These are phyloP conservation scores for Ptyas mucosa DNA, from an alignment of 2,113 vertebrate genomes.

Conservation along the genomic window DNA sequence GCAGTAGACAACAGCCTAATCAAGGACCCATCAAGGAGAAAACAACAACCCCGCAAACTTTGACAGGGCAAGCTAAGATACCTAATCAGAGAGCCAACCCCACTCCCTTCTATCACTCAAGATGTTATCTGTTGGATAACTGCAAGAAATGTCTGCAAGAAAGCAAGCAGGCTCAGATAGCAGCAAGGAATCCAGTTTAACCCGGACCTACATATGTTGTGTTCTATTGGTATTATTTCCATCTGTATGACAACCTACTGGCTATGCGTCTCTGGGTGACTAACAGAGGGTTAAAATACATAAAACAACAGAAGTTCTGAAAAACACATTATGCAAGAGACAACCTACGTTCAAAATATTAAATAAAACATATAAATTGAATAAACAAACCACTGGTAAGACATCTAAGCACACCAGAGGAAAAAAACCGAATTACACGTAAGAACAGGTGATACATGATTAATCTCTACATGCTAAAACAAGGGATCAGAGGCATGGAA, in stretches of 20 bases:
- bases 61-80: background rate
- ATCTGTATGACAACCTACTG: background rate
- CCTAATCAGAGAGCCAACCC: background rate
- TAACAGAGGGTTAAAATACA: background rate
- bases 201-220: background rate
- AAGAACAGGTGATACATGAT: background rate
- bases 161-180: background rate
- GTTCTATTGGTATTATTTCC: background rate
- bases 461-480: background rate
- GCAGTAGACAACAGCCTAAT: background rate
- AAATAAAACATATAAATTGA: background rate
- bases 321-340: background rate
- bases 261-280: background rate
- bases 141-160: too few relatives aligned
- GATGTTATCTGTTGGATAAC: background rate
- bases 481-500: background rate
- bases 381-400: background rate
- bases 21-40: background rate
- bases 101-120: background rate
- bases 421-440: background rate
- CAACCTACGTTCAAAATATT: background rate
- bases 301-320: background rate
- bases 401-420: background rate
- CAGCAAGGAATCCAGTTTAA: background rate
- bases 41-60: background rate